Percentiles rank a stretch among this genome's conserved stretches.
phyloP scores from a whole-genome alignment of 2,888 invertebrate genomes.

The Platerodrilus igneus region DNA sequence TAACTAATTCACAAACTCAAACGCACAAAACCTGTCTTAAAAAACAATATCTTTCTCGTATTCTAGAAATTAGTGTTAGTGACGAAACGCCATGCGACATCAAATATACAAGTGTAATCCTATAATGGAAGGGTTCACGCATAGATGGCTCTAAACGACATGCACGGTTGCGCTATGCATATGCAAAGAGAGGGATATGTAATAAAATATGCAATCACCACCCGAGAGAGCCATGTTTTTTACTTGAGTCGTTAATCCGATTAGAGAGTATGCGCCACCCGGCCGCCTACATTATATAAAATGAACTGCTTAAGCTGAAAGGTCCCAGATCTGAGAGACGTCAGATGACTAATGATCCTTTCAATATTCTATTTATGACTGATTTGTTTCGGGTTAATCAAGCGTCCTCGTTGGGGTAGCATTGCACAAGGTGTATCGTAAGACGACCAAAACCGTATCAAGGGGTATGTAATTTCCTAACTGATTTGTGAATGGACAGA shows the following conservation, averaged over 20 bases:
- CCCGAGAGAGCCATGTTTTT: constrained; percentile 20
- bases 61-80: too few relatives aligned
- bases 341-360: too few relatives aligned
- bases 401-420: too few relatives aligned
- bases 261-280: constrained; percentile 20
- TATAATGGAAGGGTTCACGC: constrained; percentile 10
- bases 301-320: constrained; percentile 16
- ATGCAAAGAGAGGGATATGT: constrained; percentile 21
- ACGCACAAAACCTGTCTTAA: too few relatives aligned
- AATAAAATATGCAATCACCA: constrained; percentile 24
- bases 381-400: too few relatives aligned
- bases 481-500: too few relatives aligned
- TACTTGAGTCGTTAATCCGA: constrained; percentile 22
- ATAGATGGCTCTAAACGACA: constrained; percentile 12
- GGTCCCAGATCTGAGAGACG: constrained; percentile 12
- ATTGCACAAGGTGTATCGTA: too few relatives aligned
- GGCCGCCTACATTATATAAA: constrained; percentile 22
- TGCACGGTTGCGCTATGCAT: constrained; percentile 17
- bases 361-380: too few relatives aligned
- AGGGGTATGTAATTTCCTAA: too few relatives aligned
- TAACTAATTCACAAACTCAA: too few relatives aligned
- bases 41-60: too few relatives aligned
- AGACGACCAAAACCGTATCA: too few relatives aligned
- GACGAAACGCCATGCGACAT: constrained; percentile 5
- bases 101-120: constrained; percentile 14